Percentiles rank a stretch among this genome's conserved stretches.
phyloP scores from a whole-genome alignment of 2,888 invertebrate genomes.

The Oconnorella tubifera region DNA sequence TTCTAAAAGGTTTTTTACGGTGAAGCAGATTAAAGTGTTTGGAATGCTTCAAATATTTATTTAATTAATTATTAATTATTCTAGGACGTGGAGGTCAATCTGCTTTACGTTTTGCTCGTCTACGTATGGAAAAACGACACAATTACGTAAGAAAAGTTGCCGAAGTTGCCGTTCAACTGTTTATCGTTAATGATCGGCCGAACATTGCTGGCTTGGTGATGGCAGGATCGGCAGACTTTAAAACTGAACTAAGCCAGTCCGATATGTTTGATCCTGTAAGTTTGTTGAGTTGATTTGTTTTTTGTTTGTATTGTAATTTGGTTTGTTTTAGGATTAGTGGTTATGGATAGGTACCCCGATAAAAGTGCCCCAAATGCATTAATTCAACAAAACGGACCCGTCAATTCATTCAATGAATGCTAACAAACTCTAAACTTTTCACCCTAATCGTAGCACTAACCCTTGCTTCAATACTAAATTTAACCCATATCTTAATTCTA shows the following conservation, averaged over 20 bases:
- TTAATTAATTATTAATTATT: no score
- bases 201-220: constrained; percentile 95
- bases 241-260: constrained; percentile 98
- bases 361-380: no score
- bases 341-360: neutral
- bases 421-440: no score
- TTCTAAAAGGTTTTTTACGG: no score
- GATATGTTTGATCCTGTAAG: constrained; percentile 98
- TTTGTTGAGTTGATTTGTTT: no score
- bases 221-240: constrained; percentile 99
- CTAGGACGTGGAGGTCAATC: constrained; percentile 96
- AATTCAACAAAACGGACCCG: no score
- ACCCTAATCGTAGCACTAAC: no score
- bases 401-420: no score
- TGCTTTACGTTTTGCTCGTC: constrained; percentile 96
- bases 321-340: neutral
- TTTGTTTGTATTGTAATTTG: neutral
- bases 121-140: constrained; percentile 99
- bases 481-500: no score
- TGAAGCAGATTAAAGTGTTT: no score
- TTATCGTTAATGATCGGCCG: constrained; percentile 94
- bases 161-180: constrained; percentile 92
- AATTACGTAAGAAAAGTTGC: constrained; percentile 99
- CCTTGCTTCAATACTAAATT: no score
- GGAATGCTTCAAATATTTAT: no score